These are phyloP conservation scores for Siphamia tubifer DNA, from an alignment of 2,113 vertebrate species.

Conservation along the genomic window DNA sequence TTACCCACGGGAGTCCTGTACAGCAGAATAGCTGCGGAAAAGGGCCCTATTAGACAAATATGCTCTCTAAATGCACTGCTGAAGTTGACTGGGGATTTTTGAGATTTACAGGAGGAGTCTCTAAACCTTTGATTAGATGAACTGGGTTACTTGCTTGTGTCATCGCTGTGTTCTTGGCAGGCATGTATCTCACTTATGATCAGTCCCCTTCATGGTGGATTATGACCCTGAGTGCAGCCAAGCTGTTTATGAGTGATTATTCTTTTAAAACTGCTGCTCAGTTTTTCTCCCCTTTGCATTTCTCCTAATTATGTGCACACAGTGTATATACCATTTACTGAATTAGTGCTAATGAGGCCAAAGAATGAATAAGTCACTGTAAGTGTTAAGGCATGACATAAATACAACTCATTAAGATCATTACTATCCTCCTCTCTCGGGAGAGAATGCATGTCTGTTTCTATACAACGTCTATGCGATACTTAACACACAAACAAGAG, in stretches of 20 bases:
- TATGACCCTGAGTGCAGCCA: slow-evolving; percentile 24
- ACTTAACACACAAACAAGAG: neutral
- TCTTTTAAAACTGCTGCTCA: neutral
- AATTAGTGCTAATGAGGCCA: slow-evolving; percentile 69
- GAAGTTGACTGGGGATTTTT: slow-evolving; percentile 23
- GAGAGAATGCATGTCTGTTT: slow-evolving; percentile 6
- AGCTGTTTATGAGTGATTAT: slow-evolving; percentile 37
- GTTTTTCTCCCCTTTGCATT: neutral
- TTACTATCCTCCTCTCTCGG: slow-evolving; percentile 33
- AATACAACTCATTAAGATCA: slow-evolving; percentile 65
- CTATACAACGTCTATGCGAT: neutral
- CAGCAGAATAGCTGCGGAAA: slow-evolving; percentile 27
- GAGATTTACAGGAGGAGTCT: neutral
- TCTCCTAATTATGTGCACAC: slow-evolving; percentile 59
- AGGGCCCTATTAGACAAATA: slow-evolving; percentile 42
- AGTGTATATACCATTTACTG: slow-evolving; percentile 46
- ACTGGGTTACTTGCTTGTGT: neutral
- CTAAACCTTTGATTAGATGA: slow-evolving; percentile 44
- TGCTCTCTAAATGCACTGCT: slow-evolving; percentile 31
- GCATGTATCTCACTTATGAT: slow-evolving; percentile 12
- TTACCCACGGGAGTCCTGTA: slow-evolving; percentile 46
- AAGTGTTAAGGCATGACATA: slow-evolving; percentile 47
- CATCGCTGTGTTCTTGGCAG: neutral
- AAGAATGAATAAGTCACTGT: slow-evolving; percentile 38
- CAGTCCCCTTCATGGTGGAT: slow-evolving; percentile 9